phyloP scores from a whole-genome alignment of 2,113 vertebrate genomes.

The Notiomystis cincta region DNA sequence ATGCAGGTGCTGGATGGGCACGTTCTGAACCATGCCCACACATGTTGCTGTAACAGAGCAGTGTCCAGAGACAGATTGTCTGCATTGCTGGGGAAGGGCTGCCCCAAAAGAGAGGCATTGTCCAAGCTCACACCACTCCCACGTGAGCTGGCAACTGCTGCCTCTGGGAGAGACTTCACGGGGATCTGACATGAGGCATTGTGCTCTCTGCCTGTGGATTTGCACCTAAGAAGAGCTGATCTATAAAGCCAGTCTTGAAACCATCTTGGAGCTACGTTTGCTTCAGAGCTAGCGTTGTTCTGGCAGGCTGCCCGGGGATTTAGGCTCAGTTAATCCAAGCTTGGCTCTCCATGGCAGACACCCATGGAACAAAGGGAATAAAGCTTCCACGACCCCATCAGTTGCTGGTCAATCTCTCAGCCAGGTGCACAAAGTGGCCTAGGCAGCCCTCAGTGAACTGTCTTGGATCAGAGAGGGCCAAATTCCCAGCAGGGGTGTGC shows the following conservation, averaged over 20 bases:
- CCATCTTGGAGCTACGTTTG: background rate
- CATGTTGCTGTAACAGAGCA: background rate
- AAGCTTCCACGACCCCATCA: slow-evolving; percentile 34
- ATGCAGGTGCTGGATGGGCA: background rate
- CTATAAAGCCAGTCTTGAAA: slow-evolving; percentile 34
- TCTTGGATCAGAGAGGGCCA: background rate
- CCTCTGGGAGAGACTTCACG: background rate
- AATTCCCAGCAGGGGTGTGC: background rate
- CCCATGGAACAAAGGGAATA: slow-evolving; percentile 62
- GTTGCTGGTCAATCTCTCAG: slow-evolving; percentile 44
- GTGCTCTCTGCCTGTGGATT: background rate
- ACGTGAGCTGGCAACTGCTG: background rate
- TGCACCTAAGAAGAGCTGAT: slow-evolving; percentile 21
- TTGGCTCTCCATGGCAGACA: slow-evolving; percentile 61
- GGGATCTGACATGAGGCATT: background rate
- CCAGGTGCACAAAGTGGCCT: slow-evolving; percentile 60
- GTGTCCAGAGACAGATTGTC: background rate
- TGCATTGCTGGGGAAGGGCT: background rate
- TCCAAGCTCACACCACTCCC: background rate
- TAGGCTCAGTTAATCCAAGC: slow-evolving; percentile 54
- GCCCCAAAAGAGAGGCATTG: background rate
- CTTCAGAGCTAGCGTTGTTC: slow-evolving; percentile 32
- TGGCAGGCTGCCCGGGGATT: slow-evolving; percentile 67
- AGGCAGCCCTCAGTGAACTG: background rate
- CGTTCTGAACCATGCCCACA: background rate